Conservation (phyloP, 2,113 vertebrate genomes). For the Shinisaurus crocodilurus region DNA sequence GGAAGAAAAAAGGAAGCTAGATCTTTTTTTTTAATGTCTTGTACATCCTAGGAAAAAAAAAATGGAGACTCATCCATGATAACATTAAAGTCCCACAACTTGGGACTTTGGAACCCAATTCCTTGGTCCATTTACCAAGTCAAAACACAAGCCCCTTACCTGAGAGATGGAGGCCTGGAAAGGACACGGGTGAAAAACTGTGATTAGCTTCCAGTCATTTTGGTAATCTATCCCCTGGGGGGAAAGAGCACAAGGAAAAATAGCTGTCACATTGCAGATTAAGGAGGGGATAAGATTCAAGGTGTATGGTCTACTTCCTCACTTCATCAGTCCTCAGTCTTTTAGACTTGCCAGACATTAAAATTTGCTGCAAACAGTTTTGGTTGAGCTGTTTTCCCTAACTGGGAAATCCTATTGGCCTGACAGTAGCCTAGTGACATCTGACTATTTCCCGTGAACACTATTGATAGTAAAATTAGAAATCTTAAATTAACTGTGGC, state of each 20-base stretch:
- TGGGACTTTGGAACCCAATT: background rate
- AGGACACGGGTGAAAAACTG: slow-evolving; percentile 84
- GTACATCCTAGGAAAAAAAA: background rate
- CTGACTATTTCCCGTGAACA: background rate
- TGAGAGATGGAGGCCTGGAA: slow-evolving; percentile 68
- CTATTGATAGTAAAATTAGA: background rate
- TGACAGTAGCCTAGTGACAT: background rate
- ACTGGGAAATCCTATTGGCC: background rate
- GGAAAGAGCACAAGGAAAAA: slow-evolving; percentile 9
- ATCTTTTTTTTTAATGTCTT: background rate
- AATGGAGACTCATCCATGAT: background rate
- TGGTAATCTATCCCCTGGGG: slow-evolving; percentile 84
- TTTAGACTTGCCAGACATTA: background rate
- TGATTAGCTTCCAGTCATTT: slow-evolving; percentile 94
- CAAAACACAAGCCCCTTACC: slow-evolving; percentile 50
- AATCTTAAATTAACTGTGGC: slow-evolving; percentile 6
- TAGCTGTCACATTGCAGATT: background rate
- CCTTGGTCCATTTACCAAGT: background rate
- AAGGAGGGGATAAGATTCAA: background rate
- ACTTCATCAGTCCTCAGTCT: background rate
- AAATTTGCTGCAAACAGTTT: background rate
- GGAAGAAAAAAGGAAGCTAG: background rate
- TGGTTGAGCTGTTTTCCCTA: background rate
- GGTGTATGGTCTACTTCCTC: background rate
- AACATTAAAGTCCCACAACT: background rate